A percentile compares a stretch with the other conserved stretches of the same genome.
These are phyloP conservation scores for Psittacula echo DNA, from an alignment of 2,797 vertebrate genomes.

Conservation along the genomic window DNA sequence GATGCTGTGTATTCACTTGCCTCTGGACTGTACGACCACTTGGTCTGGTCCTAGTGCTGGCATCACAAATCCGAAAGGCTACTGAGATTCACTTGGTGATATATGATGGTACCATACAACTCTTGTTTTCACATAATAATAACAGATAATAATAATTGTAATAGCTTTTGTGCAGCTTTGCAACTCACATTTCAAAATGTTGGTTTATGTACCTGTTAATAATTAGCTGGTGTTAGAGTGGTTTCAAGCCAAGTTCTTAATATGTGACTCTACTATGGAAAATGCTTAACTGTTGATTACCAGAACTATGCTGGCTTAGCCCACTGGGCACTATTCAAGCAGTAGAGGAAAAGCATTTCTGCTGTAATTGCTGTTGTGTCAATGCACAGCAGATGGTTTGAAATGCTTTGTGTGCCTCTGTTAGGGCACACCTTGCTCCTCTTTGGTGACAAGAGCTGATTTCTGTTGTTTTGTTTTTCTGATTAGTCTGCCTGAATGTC, in stretches of 20 bases:
- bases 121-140: not conserved
- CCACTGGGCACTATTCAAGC: not conserved
- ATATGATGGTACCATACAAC: not conserved
- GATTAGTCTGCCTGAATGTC: not conserved
- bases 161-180: not conserved
- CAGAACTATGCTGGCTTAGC: not conserved
- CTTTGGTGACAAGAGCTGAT: not conserved
- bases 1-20: not conserved
- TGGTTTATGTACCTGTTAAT: not conserved
- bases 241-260: not conserved
- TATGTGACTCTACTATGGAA: not conserved
- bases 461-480: not conserved
- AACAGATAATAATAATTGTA: not conserved
- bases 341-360: not conserved
- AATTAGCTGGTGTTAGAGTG: not conserved
- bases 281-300: not conserved
- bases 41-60: not conserved
- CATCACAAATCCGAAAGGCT: not conserved
- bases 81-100: not conserved
- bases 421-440: not conserved
- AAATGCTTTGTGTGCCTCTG: not conserved
- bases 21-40: not conserved
- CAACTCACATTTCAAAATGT: not conserved
- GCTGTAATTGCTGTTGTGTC: not conserved
- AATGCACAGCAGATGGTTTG: fast-evolving